A percentile compares a stretch with the other conserved stretches of the same genome.
These are phyloP conservation scores for Pogoniulus pusillus DNA, from an alignment of 2,797 vertebrate genomes.

Conservation along the genomic window DNA sequence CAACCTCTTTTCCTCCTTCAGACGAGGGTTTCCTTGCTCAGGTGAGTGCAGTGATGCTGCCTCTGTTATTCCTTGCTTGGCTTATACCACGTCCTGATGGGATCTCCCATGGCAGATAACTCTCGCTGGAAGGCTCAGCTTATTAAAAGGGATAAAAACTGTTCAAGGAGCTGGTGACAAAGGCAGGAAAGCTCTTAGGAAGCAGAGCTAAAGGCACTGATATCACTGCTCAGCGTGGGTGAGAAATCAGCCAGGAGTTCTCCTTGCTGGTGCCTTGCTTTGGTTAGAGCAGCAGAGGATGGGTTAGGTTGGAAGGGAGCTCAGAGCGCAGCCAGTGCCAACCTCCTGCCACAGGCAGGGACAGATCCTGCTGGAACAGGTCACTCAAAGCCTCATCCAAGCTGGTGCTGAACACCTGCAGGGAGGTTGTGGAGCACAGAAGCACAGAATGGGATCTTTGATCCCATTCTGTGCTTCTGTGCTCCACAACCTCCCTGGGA, in stretches of 20 bases:
- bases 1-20: not conserved
- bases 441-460: no score
- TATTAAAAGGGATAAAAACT: slow-evolving; percentile 57
- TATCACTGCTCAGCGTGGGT: slow-evolving; percentile 67
- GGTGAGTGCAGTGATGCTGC: not conserved
- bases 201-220: slow-evolving; percentile 52
- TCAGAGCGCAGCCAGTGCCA: no score
- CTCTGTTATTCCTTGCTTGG: not conserved
- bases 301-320: no score
- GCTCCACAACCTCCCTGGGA: no score
- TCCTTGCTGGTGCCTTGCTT: slow-evolving; percentile 20
- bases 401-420: no score
- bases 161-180: slow-evolving; percentile 42
- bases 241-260: slow-evolving; percentile 70
- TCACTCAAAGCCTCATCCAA: no score
- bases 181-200: slow-evolving; percentile 60
- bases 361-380: no score
- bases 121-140: slow-evolving; percentile 34
- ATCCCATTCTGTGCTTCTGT: no score
- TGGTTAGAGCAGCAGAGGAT: no score
- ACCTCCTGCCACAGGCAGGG: no score
- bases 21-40: not conserved
- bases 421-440: no score
- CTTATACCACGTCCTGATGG: slow-evolving; percentile 4
- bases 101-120: slow-evolving; percentile 28